phyloP scores from a whole-genome alignment of 2,113 vertebrate genomes.

The Neofelis nebulosa region DNA sequence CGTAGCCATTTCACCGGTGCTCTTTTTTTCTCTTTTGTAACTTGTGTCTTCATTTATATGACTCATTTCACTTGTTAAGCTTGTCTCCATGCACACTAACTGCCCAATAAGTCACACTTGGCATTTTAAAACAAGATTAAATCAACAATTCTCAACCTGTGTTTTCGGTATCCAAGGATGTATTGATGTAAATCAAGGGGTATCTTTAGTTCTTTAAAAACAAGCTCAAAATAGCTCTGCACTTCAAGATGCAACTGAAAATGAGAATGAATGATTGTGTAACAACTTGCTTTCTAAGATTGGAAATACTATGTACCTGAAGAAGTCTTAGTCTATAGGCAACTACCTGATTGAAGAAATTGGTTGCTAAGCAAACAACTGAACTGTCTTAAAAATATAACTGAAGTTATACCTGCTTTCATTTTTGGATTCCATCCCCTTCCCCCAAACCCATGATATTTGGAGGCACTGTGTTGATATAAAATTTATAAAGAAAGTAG shows the following conservation, averaged over 20 bases:
- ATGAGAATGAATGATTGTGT: conserved; percentile 38
- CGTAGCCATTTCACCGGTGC: not conserved
- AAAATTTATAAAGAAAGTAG: conserved; percentile 33
- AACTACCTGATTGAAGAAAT: conserved; percentile 31
- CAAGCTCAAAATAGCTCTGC: conserved; percentile 28
- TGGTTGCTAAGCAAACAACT: conserved; percentile 46
- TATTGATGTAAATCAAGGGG: conserved; percentile 24
- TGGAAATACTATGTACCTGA: conserved; percentile 4
- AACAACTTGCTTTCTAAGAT: conserved; percentile 52
- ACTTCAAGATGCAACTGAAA: conserved; percentile 38
- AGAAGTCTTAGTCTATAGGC: not conserved
- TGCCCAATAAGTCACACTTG: not conserved
- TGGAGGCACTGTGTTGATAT: not conserved
- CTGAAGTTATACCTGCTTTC: conserved; percentile 24
- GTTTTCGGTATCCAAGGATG: not conserved
- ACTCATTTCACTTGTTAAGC: conserved; percentile 32
- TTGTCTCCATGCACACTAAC: conserved; percentile 31
- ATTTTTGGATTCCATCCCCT: not conserved
- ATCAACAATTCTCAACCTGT: conserved; percentile 35
- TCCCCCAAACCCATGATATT: not conserved
- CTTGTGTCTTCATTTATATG: conserved; percentile 36
- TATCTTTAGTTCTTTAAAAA: conserved; percentile 47
- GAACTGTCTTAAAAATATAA: conserved; percentile 39
- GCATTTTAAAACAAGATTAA: conserved; percentile 44
- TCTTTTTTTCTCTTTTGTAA: not conserved